Base-by-base conservation (phyloP, 2,888 invertebrate genomes). In the Ophion ventricosus region DNA sequence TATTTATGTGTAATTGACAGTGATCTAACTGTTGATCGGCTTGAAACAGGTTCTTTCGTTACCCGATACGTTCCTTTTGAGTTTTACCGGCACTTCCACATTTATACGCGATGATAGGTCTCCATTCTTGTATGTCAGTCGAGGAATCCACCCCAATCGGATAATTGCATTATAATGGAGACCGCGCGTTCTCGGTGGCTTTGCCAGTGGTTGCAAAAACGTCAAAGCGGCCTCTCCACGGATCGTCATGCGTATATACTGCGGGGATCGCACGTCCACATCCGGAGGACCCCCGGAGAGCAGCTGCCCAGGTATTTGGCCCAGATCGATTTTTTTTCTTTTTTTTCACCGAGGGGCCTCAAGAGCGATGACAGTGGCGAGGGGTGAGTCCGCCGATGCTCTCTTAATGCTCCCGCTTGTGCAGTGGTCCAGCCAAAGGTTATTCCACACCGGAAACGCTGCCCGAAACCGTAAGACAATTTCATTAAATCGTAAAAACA, bases 251-350 rank as follows among this genome's bases (percentile, higher is more conserved):
- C 43, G 43, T 29, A 69, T 29, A 69, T 69, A 57, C 64, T 73
- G 49, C 63, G 78, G 75, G 72, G 54, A 80, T 70, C 82, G 23
- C 81, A 66, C 43, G 61, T 66, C 57, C 56, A 67, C 43, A 23
- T 80, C 17, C 69, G 23, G 72, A 57, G 84, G 84, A 88, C 83
- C 88, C 88, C 81, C 69, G 86, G 81, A 86, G 85, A 79, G 90
- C 91, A 91, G 91, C 91, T 91, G 91, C 82, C 89, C 87, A 91
- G 91, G 89, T 91, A 91, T 91, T 90, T 89, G 89, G 81, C 70
- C 78, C 67, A 78, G 75, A 86, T 81, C 77, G 10, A 61, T 79
- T 79, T 77, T 74, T 78, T 77, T 78, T 76, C 86, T 85, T 80
- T 73, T 61, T 86, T 84, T 80, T 74, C 49, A 29, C 26, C 35